Evolutionary conservation across 2,888 invertebrate genomes (phyloP), one percentile per base, ranked within the genome.

Genomic region (Lumbricus terrestris): DNA sequence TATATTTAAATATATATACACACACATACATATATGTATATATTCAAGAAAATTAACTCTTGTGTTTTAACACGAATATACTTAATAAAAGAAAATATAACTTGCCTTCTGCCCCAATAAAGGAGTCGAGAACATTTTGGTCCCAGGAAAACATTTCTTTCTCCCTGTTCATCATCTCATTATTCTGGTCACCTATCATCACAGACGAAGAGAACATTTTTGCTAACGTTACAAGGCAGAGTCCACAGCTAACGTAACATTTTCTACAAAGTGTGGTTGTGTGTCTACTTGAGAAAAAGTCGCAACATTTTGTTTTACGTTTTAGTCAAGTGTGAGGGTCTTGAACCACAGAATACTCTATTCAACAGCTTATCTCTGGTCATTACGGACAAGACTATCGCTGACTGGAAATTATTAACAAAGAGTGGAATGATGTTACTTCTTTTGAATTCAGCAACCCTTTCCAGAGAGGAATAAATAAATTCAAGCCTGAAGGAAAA

Each of bases 101-200:
- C 85, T 85, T 85, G 85, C 85, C 37, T 85, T 85, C 85, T n/a
- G 85, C 23, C 20, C 37, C 85, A 35, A 83, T 83, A 34, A 85
- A 23, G 37, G 85, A 85, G 18, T 85, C 85, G 35, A 85, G 37
- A 37, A 23, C 34, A 85, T 85, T 85, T 35, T 85, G 85, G 3
- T 85, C 85, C 85, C 85, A 85, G 37, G 85, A 85, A 85, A 85
- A 85, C 34, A 85, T 85, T 85, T 34, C 35, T 23, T 85, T 85
- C 16, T 85, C 85, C 37, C 37, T 34, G 34, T 37, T 85, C 37
- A 85, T 85, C 35, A 35, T 85, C 6, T 37, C 85, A 35, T 37
- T 85, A 37, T 18, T 85, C 20, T 85, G 85, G 85, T 85, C 85
- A 85, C 35, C 85, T 85, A 37, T 37, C 23, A 85, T 6, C 85